Conservation (phyloP, 1,140 invertebrate genomes). For the Chironomus striatipennis region DNA sequence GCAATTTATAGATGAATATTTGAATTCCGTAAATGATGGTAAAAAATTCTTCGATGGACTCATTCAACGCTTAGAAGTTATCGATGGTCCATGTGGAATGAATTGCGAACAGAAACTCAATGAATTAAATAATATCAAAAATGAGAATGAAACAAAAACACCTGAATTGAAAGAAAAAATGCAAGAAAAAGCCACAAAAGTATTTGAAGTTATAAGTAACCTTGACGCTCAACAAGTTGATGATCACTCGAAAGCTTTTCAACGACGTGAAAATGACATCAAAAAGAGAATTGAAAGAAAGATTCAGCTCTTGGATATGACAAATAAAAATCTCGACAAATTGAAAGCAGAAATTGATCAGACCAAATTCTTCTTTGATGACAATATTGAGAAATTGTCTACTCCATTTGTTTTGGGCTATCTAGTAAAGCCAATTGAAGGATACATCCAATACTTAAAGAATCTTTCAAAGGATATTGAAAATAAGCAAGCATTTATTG, state of each 20-base stretch:
- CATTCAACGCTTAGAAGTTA: slow-evolving; percentile 65
- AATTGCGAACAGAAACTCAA: slow-evolving; percentile 71
- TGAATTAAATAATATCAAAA: slow-evolving; percentile 55
- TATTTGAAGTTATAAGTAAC: slow-evolving; percentile 72
- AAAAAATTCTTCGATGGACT: slow-evolving; percentile 73
- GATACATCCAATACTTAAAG: slow-evolving; percentile 59
- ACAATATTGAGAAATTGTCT: slow-evolving; percentile 59
- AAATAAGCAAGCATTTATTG: slow-evolving; percentile 69
- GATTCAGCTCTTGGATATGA: slow-evolving; percentile 67
- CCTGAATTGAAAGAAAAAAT: slow-evolving; percentile 57
- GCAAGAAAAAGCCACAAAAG: slow-evolving; percentile 56
- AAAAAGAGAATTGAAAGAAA: slow-evolving; percentile 75
- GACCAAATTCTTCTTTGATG: slow-evolving; percentile 69
- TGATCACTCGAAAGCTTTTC: slow-evolving; percentile 75
- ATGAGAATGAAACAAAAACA: slow-evolving; percentile 60
- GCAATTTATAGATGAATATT: slow-evolving; percentile 67
- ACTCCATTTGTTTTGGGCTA: slow-evolving; percentile 60
- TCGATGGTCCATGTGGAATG: slow-evolving; percentile 74
- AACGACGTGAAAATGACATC: slow-evolving; percentile 73
- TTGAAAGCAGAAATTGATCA: slow-evolving; percentile 64
- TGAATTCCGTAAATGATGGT: slow-evolving; percentile 61
- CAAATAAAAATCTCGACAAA: slow-evolving; percentile 68
- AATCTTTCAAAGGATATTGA: slow-evolving; percentile 74
- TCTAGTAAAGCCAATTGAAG: slow-evolving; percentile 64
- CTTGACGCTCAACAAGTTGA: slow-evolving; percentile 84